Evolutionary conservation across 2,113 vertebrate genomes (phyloP), one percentile per base, ranked within the genome.

Genomic region (Eleginops maclovinus): DNA sequence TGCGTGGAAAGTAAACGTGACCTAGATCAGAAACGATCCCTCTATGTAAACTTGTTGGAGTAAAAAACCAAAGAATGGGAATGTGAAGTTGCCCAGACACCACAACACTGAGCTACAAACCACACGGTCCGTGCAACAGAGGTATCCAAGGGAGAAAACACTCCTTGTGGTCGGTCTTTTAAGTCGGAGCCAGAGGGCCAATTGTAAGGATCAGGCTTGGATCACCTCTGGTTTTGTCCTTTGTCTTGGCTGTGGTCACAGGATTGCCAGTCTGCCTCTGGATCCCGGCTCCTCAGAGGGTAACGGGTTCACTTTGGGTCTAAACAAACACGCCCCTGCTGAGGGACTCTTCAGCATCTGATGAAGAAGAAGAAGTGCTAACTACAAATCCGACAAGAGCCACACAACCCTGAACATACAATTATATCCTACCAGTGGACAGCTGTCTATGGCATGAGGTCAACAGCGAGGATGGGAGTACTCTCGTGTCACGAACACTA

Each of bases 321-420:
- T 80, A 86, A 88, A 82, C 85, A 89, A 85, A 91, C 72, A 85
- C 51, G 44, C 49, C 75, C 78, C 24, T 28, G 24, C 69, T 17
- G 40, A 62, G 62, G 41, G 64, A 82, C 0, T 40, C 50, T 59
- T 40, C 49, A 77, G 69, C 65, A 50, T 86, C 59, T 87, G 77
- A 80, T 72, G 65, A 59, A 70, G 59, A 85, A 64, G 71, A 90
- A 64, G 73, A 90, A 86, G 82, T 79, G 80, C 82, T 69, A 85
- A 89, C 55, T 87, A 82, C 84, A 91, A 92, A 92, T 92, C 71
- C 81, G 78, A 73, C 83, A 72, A 83, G 72, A 89, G 81, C 82
- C 81, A 69, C 75, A 73, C 68, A 61, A 76, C 62, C 60, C 28
- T 11, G 54, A 91, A 78, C 83, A 2, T 92, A 26, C 81, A 92